A percentile compares a stretch with the other conserved stretches of the same genome.
Evolutionary conservation across 2,113 vertebrate species (phyloP).

Genomic region (Tichodroma muraria): DNA sequence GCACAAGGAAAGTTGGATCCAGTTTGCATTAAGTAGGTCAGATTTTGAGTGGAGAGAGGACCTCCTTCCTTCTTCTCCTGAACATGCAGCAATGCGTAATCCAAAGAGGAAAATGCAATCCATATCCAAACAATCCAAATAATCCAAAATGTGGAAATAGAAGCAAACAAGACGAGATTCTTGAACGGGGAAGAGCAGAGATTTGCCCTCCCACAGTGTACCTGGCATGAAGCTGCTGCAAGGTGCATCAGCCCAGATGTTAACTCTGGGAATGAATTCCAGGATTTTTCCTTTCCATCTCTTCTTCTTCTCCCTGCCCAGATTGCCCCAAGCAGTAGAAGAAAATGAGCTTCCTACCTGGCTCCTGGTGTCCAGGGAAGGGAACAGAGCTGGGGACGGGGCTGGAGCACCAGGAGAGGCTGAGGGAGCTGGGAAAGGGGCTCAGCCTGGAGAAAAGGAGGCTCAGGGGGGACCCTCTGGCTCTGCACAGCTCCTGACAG

Average conservation of each 20-base stretch:
- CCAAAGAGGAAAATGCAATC: neutral
- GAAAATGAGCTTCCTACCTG: neutral
- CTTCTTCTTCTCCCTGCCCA: neutral
- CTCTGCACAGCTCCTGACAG: neutral
- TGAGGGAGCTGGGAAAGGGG: neutral
- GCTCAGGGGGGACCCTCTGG: neutral
- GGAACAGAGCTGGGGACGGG: accelerated
- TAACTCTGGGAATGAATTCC: neutral
- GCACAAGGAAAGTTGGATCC: neutral
- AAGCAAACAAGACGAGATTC: neutral
- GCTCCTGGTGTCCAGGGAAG: neutral
- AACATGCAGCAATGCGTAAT: accelerated
- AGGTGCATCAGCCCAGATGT: neutral
- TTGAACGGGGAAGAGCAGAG: neutral
- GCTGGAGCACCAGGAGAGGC: accelerated
- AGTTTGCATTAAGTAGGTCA: neutral
- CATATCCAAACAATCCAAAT: neutral
- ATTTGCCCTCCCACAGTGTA: neutral
- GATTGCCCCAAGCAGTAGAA: neutral
- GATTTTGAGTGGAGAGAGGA: neutral
- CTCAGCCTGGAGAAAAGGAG: neutral
- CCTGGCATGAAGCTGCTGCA: neutral
- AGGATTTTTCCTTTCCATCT: neutral
- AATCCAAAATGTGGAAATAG: neutral
- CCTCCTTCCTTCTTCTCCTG: neutral